phyloP scores from a whole-genome alignment of 2,888 invertebrate species.

The Lochmaea crataegi region DNA sequence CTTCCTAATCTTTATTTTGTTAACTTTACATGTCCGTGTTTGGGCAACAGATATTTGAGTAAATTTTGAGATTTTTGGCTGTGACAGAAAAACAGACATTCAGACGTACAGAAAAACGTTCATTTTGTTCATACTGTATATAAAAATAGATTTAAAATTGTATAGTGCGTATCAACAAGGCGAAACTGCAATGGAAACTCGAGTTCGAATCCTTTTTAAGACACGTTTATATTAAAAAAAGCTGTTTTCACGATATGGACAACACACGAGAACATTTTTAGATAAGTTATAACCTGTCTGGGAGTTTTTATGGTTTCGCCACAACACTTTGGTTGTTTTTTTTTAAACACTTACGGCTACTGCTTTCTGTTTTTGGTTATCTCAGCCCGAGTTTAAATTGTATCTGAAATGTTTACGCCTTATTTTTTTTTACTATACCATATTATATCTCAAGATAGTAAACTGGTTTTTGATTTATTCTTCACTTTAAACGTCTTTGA shows the following conservation, averaged over 20 bases:
- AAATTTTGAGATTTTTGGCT: too few species aligned
- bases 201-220: neutral
- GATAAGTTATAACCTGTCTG: constrained; percentile 33
- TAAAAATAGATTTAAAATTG: too few species aligned
- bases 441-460: neutral
- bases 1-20: too few species aligned
- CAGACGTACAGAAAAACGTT: too few species aligned
- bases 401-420: constrained; percentile 6
- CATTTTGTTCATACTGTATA: too few species aligned
- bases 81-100: too few species aligned
- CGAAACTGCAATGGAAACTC: neutral
- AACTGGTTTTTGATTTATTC: neutral
- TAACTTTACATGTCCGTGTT: too few species aligned
- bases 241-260: constrained; percentile 34
- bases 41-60: too few species aligned
- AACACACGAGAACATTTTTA: constrained; percentile 21
- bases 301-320: constrained; percentile 27
- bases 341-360: constrained; percentile 22
- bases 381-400: neutral
- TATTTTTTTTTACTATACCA: neutral
- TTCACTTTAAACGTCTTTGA: neutral
- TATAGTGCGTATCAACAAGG: too few species aligned
- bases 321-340: constrained; percentile 13
- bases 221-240: constrained; percentile 18
- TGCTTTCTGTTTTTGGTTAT: constrained; percentile 15